A percentile compares a stretch with the other conserved stretches of the same genome.
Evolutionary conservation across 1,140 invertebrate species (phyloP).

Genomic region (Belonocnema kinseyi): DNA sequence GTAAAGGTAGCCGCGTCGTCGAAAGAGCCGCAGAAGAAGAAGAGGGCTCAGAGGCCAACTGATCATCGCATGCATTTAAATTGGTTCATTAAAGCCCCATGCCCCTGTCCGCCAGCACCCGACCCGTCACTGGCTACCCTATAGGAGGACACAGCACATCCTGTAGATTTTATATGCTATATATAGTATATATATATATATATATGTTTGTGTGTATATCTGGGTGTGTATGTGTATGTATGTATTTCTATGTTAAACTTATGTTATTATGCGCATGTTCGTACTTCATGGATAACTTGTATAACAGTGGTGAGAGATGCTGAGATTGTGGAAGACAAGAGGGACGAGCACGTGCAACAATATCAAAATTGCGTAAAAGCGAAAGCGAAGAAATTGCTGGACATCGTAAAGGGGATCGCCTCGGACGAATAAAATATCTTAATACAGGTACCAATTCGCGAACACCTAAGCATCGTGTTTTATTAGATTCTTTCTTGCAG

Average conservation of each 20-base stretch:
- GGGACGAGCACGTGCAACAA: not conserved
- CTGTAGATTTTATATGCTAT: not conserved
- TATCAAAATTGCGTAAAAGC: not conserved
- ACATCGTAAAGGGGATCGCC: no score
- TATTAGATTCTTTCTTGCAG: no score
- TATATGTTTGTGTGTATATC: not conserved
- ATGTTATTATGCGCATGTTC: not conserved
- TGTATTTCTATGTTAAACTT: not conserved
- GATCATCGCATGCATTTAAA: constrained; percentile 77
- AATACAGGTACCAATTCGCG: no score
- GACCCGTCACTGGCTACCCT: constrained; percentile 61
- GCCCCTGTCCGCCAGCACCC: constrained; percentile 55
- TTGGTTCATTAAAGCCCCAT: constrained; percentile 76
- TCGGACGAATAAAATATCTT: no score
- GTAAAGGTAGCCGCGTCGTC: constrained; percentile 62
- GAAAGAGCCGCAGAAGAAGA: constrained; percentile 64
- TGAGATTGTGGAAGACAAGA: not conserved
- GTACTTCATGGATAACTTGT: not conserved
- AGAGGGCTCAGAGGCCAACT: constrained; percentile 74
- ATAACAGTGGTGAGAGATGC: not conserved
- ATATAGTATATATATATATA: no score
- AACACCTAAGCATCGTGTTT: no score
- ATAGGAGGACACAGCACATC: not conserved
- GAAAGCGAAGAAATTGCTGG: no score
- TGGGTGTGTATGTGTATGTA: not conserved